Percentiles rank a stretch among this genome's conserved stretches.
These are phyloP conservation scores for Echinometra lucunter DNA, from an alignment of 53 echinoderm and acorn worm genomes.

Conservation along the genomic window DNA sequence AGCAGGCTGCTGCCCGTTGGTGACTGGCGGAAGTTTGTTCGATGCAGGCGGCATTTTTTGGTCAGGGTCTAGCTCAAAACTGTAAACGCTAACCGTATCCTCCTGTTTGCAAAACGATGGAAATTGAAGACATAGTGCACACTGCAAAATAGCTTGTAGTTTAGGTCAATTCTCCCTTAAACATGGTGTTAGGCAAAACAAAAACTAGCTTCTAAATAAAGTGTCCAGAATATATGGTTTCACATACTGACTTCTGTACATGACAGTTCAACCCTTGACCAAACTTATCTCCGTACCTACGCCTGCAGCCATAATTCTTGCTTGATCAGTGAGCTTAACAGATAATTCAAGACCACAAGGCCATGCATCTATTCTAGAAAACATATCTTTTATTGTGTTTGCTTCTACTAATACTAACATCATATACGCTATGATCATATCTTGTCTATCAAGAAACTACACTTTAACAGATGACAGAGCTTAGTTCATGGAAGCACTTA, in stretches of 20 bases:
- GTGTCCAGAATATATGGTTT: not conserved
- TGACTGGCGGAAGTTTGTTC: not conserved
- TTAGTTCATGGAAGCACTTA: too few relatives aligned
- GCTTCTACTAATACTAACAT: not conserved
- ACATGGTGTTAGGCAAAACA: not conserved
- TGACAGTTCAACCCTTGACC: not conserved
- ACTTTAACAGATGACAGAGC: not conserved
- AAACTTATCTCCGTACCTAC: not conserved
- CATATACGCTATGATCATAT: not conserved
- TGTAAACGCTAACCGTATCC: conserved; percentile 92
- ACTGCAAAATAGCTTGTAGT: conserved; percentile 34
- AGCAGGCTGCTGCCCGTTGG: conserved; percentile 29
- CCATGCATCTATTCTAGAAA: not conserved
- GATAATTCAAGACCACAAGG: not conserved
- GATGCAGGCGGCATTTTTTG: conserved; percentile 7
- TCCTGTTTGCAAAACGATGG: conserved; percentile 74
- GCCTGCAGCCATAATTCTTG: not conserved
- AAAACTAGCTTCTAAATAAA: not conserved
- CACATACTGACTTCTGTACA: not conserved
- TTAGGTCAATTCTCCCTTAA: not conserved
- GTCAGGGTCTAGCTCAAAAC: conserved; percentile 89
- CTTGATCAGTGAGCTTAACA: not conserved
- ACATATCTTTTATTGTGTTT: not conserved
- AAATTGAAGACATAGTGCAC: conserved; percentile 48
- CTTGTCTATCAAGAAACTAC: not conserved